Percentiles rank a stretch among this genome's conserved stretches.
Conservation (phyloP, 2,888 invertebrate genomes). For the Ormia ochracea region DNA sequence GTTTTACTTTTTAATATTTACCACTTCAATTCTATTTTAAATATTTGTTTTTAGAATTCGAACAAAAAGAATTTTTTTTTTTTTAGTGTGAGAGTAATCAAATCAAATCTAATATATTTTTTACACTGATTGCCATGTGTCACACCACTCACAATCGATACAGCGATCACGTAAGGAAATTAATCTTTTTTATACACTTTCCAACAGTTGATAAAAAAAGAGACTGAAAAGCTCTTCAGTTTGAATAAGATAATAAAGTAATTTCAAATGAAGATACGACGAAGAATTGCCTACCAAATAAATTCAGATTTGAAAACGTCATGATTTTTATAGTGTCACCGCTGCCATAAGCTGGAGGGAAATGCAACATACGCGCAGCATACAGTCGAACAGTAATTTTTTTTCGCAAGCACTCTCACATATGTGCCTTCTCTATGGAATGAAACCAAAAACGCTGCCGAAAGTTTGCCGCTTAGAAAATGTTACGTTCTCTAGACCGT, state of each 20-base stretch:
- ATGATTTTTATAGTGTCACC: neutral
- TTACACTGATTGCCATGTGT: constrained; percentile 14
- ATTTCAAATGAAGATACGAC: constrained; percentile 7
- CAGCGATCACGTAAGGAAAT: constrained; percentile 37
- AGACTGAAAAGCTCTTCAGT: constrained; percentile 8
- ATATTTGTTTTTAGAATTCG: neutral
- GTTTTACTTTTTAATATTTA: constrained; percentile 20
- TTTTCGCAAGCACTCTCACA: neutral
- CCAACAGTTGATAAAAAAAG: constrained; percentile 6
- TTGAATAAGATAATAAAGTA: neutral
- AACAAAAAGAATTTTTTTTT: neutral
- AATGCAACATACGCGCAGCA: neutral
- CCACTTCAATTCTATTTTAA: neutral
- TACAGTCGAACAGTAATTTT: neutral
- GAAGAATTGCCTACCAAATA: neutral
- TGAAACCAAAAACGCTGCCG: neutral
- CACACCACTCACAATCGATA: constrained; percentile 34
- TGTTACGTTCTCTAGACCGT: constrained; percentile 53
- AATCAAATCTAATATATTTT: neutral
- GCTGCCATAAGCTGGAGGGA: constrained; percentile 3
- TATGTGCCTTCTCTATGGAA: neutral
- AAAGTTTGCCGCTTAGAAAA: constrained; percentile 40
- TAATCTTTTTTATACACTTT: constrained; percentile 12
- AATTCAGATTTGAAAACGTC: constrained; percentile 12
- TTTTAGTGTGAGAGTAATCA: neutral